Evolutionary conservation across 2,888 invertebrate genomes (phyloP).

Genomic region (Andrena camellia): DNA sequence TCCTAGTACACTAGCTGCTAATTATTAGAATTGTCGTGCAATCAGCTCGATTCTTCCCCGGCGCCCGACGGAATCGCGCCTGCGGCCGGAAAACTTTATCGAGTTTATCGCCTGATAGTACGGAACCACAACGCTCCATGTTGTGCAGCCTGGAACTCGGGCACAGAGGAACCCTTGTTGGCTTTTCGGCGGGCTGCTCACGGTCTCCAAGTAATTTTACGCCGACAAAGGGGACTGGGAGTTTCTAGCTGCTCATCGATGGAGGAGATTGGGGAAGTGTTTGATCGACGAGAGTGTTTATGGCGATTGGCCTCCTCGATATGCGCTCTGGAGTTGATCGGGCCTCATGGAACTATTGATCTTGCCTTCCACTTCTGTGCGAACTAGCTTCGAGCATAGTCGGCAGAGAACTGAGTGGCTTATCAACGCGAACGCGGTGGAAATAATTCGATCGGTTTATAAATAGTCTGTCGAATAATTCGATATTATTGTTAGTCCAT

Average conservation of each 20-base stretch:
- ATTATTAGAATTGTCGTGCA: neutral
- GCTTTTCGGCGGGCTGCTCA: conserved; percentile 7
- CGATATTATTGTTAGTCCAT: neutral
- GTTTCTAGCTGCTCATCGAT: neutral
- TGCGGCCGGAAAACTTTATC: conserved; percentile 35
- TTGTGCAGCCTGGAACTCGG: neutral
- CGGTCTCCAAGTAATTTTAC: conserved; percentile 33
- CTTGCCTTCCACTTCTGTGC: too few relatives aligned
- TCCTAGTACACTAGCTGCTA: too few relatives aligned
- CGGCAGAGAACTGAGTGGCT: too few relatives aligned
- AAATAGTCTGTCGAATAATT: neutral
- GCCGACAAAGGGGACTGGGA: neutral
- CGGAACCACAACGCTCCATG: neutral
- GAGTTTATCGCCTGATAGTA: conserved; percentile 48
- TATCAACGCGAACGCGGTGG: too few relatives aligned
- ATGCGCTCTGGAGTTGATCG: too few relatives aligned
- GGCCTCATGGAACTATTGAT: too few relatives aligned
- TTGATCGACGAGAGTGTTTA: conserved; percentile 9
- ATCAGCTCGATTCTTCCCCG: neutral
- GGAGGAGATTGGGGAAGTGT: neutral
- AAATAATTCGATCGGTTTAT: neutral
- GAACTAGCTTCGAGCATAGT: too few relatives aligned
- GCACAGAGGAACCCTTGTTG: conserved; percentile 46
- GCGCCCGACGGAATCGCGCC: neutral
- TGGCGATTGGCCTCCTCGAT: neutral